A percentile compares a stretch with the other conserved stretches of the same genome.
Conservation (phyloP, 1,140 invertebrate genomes). For the Drosophila pandora region DNA sequence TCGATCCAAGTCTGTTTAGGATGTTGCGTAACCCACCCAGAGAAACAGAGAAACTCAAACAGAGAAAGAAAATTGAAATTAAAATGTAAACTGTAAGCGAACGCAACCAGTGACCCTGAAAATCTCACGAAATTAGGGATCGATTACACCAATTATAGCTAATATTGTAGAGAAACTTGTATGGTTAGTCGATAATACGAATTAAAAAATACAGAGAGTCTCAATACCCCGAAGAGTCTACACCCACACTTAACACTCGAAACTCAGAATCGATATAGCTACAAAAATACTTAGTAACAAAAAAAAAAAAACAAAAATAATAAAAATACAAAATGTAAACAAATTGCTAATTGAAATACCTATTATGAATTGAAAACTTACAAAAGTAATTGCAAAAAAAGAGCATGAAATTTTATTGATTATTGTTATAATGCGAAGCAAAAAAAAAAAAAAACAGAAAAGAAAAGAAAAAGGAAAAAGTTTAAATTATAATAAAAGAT, state of each 20-base stretch:
- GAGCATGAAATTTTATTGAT: conserved; percentile 78
- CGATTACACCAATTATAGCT: conserved; percentile 53
- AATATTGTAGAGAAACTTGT: conserved; percentile 48
- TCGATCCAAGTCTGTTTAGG: conserved; percentile 50
- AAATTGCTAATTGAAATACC: conserved; percentile 55
- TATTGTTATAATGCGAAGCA: conserved; percentile 83
- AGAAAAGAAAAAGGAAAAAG: conserved; percentile 28
- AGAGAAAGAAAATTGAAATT: conserved; percentile 29
- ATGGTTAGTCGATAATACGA: conserved; percentile 46
- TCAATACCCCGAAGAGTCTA: conserved; percentile 26
- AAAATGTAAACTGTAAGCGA: conserved; percentile 45
- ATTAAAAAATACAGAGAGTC: conserved; percentile 33
- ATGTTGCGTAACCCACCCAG: conserved; percentile 77
- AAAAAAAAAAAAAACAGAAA: conserved; percentile 29
- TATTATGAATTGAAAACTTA: conserved; percentile 11
- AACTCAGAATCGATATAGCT: conserved; percentile 36
- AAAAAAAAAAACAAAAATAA: too few species aligned
- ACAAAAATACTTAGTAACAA: conserved; percentile 34
- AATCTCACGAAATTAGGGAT: conserved; percentile 57
- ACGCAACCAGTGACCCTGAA: conserved; percentile 37
- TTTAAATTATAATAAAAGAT: conserved; percentile 35
- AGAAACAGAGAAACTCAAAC: conserved; percentile 1
- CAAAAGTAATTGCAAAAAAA: conserved; percentile 71
- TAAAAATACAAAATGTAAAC: conserved; percentile 24
- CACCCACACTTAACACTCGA: conserved; percentile 20